Conservation (phyloP, 2,888 invertebrate species). For the Polydrusus tereticollis region DNA sequence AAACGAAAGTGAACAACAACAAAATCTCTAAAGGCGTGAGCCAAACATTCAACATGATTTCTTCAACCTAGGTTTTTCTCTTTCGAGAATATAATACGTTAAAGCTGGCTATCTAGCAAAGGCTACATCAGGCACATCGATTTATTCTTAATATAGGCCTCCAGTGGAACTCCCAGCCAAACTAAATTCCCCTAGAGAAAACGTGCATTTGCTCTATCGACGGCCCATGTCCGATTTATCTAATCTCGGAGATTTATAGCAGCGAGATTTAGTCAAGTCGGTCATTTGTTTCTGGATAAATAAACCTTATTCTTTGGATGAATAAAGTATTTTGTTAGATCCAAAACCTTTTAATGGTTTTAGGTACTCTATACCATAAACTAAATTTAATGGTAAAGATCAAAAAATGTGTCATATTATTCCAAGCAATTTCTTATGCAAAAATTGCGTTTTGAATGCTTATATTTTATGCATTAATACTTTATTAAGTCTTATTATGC, state of each 20-base stretch:
- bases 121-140: constrained; percentile 11
- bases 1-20: too few species aligned
- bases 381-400: too few species aligned
- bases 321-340: neutral
- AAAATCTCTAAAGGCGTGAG: too few species aligned
- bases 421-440: too few species aligned
- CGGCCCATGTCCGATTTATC: constrained; percentile 9
- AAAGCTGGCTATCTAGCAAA: neutral
- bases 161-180: neutral
- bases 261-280: constrained; percentile 16
- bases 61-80: too few species aligned
- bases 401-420: too few species aligned
- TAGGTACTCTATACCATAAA: too few species aligned
- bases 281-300: constrained; percentile 16
- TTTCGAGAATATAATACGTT: neutral
- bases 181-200: constrained; percentile 16
- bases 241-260: constrained; percentile 12
- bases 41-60: too few species aligned
- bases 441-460: too few species aligned
- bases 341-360: neutral
- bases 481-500: too few species aligned
- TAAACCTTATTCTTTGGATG: constrained; percentile 3
- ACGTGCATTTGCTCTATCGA: constrained; percentile 22
- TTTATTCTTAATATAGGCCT: neutral
- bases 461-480: too few species aligned